phyloP scores from a whole-genome alignment of 2,888 invertebrate genomes.

The Sinohyriopsis cumingii region DNA sequence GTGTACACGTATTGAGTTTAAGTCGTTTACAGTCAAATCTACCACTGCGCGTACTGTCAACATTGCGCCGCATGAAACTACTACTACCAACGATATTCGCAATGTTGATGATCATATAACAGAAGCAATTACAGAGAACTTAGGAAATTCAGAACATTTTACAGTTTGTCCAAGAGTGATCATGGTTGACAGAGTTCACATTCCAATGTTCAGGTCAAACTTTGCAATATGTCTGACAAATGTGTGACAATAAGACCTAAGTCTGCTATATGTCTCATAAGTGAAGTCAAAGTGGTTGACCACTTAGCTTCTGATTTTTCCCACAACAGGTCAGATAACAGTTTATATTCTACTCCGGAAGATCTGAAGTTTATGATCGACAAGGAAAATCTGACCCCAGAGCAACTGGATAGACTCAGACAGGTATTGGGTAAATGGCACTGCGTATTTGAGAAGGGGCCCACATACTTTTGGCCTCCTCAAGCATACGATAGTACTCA shows the following conservation, averaged over 20 bases:
- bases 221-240: slow-evolving; percentile 4
- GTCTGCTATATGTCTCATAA: neutral
- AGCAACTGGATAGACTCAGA: neutral
- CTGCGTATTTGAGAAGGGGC: neutral
- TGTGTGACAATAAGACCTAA: neutral
- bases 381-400: neutral
- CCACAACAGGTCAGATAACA: too few relatives aligned
- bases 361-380: neutral
- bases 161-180: slow-evolving; percentile 1
- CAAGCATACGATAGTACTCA: neutral
- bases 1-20: neutral
- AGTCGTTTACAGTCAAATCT: neutral
- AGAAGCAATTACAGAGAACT: neutral
- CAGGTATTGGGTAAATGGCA: neutral
- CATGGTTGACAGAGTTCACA: neutral
- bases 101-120: neutral
- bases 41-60: neutral
- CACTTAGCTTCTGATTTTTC: too few relatives aligned
- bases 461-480: neutral
- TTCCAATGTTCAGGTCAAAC: neutral
- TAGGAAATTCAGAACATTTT: neutral
- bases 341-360: neutral
- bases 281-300: neutral
- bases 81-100: neutral
- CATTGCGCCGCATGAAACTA: neutral